Conservation (phyloP, 2,113 vertebrate species). For the Ailurus styani region DNA sequence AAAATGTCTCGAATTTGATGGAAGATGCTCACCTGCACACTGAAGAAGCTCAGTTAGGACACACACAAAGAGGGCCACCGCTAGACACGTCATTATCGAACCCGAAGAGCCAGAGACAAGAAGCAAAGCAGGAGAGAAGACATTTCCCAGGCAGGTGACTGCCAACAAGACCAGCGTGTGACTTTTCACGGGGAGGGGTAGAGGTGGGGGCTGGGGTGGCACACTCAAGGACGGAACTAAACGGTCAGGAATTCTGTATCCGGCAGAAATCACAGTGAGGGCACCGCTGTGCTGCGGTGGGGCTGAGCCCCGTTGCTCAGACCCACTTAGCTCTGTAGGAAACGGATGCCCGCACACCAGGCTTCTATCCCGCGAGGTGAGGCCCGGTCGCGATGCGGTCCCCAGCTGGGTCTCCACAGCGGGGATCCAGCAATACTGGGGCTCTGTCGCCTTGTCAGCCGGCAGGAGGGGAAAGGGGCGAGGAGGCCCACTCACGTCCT, state of each 20-base stretch:
- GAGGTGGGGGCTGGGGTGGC: no score
- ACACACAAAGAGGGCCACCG: background rate
- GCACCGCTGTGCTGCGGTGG: background rate
- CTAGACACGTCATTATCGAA: background rate
- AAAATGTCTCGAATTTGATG: background rate
- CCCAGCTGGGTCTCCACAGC: accelerated
- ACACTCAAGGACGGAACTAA: background rate
- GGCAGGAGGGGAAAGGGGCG: background rate
- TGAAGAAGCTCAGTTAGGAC: background rate
- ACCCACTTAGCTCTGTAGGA: background rate
- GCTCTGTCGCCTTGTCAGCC: background rate
- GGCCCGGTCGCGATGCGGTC: background rate
- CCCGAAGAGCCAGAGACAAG: background rate
- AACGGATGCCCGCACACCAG: background rate
- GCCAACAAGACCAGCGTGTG: background rate
- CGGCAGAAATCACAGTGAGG: background rate
- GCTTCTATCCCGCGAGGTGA: background rate
- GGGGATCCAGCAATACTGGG: background rate
- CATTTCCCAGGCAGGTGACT: background rate
- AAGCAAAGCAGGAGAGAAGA: background rate
- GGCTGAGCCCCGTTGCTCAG: background rate
- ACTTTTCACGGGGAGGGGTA: background rate
- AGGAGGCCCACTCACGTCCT: background rate
- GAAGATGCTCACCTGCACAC: background rate
- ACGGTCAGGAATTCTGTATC: background rate